Evolutionary conservation across 2,888 invertebrate genomes (phyloP), one percentile per base, ranked within the genome.

Genomic region (Camptogramma bilineatum): DNA sequence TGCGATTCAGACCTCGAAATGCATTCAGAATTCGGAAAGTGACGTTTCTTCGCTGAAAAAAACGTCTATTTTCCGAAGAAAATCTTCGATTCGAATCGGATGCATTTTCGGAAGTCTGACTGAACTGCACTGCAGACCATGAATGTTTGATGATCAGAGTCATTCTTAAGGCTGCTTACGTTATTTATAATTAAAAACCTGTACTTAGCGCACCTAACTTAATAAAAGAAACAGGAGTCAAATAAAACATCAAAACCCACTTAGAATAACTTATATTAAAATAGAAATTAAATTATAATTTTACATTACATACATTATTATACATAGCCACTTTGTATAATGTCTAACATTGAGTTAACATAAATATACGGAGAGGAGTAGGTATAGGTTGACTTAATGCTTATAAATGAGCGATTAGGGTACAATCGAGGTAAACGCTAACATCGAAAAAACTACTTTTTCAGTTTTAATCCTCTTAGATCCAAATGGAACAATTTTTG

Each of bases 301-400:
- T 85, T 82, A 88, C 82, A 88, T 83, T 83, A 84, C 85, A 82
- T 83, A 89, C 79, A 83, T 79, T 84, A 84, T 85, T 83, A 86
- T 87, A 86, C 84, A 88, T 88, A 90, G 89, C 87, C 86, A 90
- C 76, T 84, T 87, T 87, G 84, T 90, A 90, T 84, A 90, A 88
- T 87, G 78, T 80, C 79, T 82, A 81, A 81, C 80, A 77, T 74
- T 75, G 76, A 81, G 72, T 79, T 79, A 80, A 79, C 63, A 65
- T 55, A 63, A 62, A 62, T 58, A 44, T 59, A 81, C 68, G 75
- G 68, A 72, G 71, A 71, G 72, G 73, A 72, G 74, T 76, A 83
- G 80, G 66, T 47, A 46, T 51, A 16, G 34, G 21, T 4, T 16
- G 21, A 19, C n/a, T 39, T 52, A 28, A 7, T n/a, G 42, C 10